phyloP scores from a whole-genome alignment of 2,797 vertebrate species.

The Hafferia zeledoni region DNA sequence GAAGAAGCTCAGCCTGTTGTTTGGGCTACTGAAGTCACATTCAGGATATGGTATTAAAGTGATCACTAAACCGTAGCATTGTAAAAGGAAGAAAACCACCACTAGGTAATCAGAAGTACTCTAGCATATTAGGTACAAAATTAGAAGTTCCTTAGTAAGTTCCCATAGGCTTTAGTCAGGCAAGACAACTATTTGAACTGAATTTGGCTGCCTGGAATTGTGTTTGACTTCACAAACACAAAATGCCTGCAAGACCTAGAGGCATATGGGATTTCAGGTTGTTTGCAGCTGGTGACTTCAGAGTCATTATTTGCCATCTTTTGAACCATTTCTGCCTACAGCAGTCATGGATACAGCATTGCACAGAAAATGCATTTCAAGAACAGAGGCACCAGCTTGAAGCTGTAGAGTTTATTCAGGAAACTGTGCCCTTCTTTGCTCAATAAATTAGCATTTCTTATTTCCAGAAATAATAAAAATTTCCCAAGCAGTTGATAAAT shows the following conservation, averaged over 20 bases:
- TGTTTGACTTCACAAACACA: background rate
- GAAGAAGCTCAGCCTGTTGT: background rate
- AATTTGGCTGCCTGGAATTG: background rate
- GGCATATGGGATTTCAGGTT: background rate
- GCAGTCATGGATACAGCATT: background rate
- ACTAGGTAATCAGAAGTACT: background rate
- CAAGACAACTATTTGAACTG: background rate
- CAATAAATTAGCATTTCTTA: background rate
- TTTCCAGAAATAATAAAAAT: background rate
- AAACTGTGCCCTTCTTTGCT: background rate
- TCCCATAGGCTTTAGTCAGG: background rate
- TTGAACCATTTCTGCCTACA: background rate
- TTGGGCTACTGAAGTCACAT: background rate
- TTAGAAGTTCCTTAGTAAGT: background rate
- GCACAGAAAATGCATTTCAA: background rate
- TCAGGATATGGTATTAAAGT: background rate
- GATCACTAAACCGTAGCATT: background rate
- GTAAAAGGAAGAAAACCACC: background rate
- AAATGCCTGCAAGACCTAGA: background rate
- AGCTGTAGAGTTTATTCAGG: background rate
- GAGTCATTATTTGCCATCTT: background rate
- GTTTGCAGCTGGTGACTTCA: background rate
- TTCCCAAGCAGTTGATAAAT: background rate
- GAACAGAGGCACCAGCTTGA: background rate
- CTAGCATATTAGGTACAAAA: background rate